phyloP scores from a whole-genome alignment of 2,113 vertebrate species.

The Cryptoleucopteryx plumbea region DNA sequence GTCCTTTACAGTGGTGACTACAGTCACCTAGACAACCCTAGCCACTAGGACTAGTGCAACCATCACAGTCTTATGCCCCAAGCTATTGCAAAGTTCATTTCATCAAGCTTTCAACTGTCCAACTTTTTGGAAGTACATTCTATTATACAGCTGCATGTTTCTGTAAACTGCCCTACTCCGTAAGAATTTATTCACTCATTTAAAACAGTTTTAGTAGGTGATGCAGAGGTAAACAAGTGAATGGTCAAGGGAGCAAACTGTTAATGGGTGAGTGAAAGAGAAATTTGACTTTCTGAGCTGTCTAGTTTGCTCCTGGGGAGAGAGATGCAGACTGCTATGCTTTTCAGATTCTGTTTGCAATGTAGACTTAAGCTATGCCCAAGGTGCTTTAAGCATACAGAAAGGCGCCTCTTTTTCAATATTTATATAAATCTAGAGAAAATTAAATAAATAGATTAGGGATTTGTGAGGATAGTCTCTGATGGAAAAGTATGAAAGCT shows the following conservation, averaged over 20 bases:
- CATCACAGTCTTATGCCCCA: background rate
- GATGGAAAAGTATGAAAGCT: slow-evolving; percentile 55
- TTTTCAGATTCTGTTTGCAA: slow-evolving; percentile 41
- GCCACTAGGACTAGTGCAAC: background rate
- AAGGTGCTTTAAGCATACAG: slow-evolving; percentile 58
- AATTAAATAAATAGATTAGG: slow-evolving; percentile 68
- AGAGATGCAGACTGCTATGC: background rate
- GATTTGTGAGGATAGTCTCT: slow-evolving; percentile 54
- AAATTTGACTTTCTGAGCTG: slow-evolving; percentile 11
- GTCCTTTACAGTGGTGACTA: background rate
- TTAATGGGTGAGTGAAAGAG: slow-evolving; percentile 20
- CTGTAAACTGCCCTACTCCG: background rate
- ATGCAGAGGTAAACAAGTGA: slow-evolving; percentile 17
- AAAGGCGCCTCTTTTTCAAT: slow-evolving; percentile 60
- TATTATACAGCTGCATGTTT: background rate
- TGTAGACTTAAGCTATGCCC: slow-evolving; percentile 46
- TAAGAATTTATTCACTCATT: slow-evolving; percentile 3
- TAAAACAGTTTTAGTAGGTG: background rate
- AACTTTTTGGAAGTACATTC: background rate
- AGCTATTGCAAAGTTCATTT: background rate
- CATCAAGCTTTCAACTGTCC: background rate
- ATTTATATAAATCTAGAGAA: slow-evolving; percentile 62
- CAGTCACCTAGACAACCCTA: background rate
- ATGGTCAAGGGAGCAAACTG: slow-evolving; percentile 29
- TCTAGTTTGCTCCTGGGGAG: slow-evolving; percentile 13